Conservation (phyloP, 1,140 invertebrate species). For the Potamilus streckersoni region DNA sequence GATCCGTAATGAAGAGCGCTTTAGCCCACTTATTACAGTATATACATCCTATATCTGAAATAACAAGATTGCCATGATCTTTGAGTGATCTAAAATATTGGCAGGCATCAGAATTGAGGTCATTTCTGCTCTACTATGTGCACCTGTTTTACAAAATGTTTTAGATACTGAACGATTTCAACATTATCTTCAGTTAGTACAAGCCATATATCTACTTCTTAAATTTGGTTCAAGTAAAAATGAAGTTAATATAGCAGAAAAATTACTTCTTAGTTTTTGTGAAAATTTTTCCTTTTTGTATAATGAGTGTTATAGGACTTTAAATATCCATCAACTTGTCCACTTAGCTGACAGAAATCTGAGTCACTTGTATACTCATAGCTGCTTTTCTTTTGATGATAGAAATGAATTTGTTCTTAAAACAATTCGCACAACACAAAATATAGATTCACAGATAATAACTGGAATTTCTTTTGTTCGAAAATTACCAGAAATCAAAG, state of each 20-base stretch:
- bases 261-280: conserved; percentile 19
- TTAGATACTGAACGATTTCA: conserved; percentile 10
- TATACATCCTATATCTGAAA: conserved; percentile 23
- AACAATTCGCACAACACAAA: conserved; percentile 30
- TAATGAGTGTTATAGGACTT: conserved; percentile 22
- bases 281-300: conserved; percentile 17
- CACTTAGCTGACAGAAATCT: conserved; percentile 25
- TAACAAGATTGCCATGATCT: conserved; percentile 37
- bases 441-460: conserved; percentile 31
- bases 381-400: conserved; percentile 37
- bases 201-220: conserved; percentile 25
- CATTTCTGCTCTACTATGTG: conserved; percentile 34
- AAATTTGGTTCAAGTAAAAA: conserved; percentile 23
- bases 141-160: conserved; percentile 26
- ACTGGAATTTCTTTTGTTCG: conserved; percentile 30
- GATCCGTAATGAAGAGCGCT: too few relatives aligned
- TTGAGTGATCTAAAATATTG: conserved; percentile 32
- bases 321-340: conserved; percentile 38
- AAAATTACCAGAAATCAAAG: conserved; percentile 27
- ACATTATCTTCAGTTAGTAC: conserved; percentile 31
- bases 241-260: conserved; percentile 24
- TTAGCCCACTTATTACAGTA: conserved; percentile 4
- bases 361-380: conserved; percentile 31
- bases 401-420: conserved; percentile 31
- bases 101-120: conserved; percentile 39